These are phyloP conservation scores for Acanthoscelides obtectus DNA, from an alignment of 2,888 invertebrate species.

Conservation along the genomic window DNA sequence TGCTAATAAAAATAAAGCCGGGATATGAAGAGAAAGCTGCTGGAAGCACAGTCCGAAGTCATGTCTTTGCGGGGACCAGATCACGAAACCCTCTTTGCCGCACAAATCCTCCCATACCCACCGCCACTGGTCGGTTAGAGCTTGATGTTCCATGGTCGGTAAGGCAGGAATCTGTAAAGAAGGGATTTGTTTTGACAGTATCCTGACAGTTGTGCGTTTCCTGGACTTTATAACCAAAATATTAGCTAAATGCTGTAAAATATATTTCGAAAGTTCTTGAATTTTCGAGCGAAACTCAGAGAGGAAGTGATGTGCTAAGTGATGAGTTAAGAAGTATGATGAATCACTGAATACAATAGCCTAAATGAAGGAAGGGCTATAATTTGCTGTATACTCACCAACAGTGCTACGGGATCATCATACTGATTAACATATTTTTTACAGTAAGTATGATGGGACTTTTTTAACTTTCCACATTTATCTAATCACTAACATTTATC, in stretches of 20 bases:
- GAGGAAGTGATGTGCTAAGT: background rate
- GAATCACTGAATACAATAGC: background rate
- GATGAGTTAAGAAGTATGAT: background rate
- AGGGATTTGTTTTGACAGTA: background rate
- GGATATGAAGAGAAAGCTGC: conserved; percentile 73
- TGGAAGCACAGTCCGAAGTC: conserved; percentile 86
- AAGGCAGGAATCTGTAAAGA: background rate
- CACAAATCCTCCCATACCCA: conserved; percentile 78
- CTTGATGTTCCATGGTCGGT: background rate
- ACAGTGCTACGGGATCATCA: background rate
- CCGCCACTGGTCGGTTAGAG: background rate
- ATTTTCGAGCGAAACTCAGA: too few species aligned
- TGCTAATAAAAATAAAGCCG: conserved; percentile 68
- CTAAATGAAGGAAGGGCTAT: background rate
- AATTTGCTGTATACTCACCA: background rate
- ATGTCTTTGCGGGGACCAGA: conserved; percentile 64
- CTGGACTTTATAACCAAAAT: background rate
- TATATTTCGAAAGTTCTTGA: background rate
- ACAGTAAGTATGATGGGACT: background rate
- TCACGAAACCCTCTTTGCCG: conserved; percentile 64
- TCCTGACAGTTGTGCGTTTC: background rate
- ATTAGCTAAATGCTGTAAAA: background rate
- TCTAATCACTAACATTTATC: background rate
- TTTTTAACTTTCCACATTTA: background rate
- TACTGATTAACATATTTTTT: background rate